Base-by-base conservation (phyloP, 1,140 invertebrate genomes). In the Pogonomyrmex barbatus region DNA sequence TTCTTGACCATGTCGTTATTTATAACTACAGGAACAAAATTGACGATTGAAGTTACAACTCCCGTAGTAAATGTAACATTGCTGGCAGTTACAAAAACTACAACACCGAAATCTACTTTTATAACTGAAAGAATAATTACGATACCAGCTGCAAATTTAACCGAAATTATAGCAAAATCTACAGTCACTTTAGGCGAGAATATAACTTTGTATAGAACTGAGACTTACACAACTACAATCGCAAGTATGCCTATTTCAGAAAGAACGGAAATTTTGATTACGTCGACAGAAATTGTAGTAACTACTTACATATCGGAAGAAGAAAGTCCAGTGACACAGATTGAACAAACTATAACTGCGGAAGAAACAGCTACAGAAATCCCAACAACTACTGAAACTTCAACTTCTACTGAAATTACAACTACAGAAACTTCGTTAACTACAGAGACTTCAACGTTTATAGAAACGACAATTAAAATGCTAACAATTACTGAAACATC, bases 291-390 rank as follows among this genome's bases (percentile, higher is more conserved):
- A 8, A 10, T 36, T 45, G 10, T 0, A 8, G 24, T 14, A 36
- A 73, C 67, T 6, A 73, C 79, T 47, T 82, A 47, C 36, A 73
- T 6, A 36, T 42, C 42, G 17, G 42, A 71, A 17, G 67, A 73
- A 2, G 52, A 82, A 1, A 82, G 54, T 14, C 67, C 79, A 33
- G 67, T 82, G 17, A 47, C 79, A 45, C 79, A 82, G 17, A 82
- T 82, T 39, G 79, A 82, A 3, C 58, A 73, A 60, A 82, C 79
- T 47, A 71, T 82, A 73, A 82, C 67, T 12, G 65, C 67, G 17
- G 67, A 82, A 33, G 79, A 82, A 82, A 58, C 79, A 24, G 54
- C 65, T 54, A 82, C 52, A n/a, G 67, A 73, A 47, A 47, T 8
- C 14, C 54, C 79, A 24, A 45, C 52, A 24, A 58, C 36, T n/a